Conservation (phyloP, 2,113 vertebrate species). For the Ploceus nigricollis region DNA sequence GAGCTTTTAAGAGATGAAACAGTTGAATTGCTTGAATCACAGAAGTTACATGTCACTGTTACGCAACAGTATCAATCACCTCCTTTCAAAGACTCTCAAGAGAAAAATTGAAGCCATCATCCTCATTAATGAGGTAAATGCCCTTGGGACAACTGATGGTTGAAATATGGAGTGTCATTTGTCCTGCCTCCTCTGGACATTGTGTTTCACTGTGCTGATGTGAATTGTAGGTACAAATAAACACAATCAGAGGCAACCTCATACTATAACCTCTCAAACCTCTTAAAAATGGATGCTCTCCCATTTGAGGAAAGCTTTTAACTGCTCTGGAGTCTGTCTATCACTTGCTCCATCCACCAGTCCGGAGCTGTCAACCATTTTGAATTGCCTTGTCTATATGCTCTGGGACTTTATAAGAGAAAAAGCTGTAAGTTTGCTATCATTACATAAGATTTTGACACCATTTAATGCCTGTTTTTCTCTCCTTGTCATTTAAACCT, state of each 20-base stretch:
- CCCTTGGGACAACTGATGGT: neutral
- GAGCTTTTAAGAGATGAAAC: neutral
- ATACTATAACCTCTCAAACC: neutral
- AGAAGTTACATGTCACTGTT: neutral
- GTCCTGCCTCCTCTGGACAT: neutral
- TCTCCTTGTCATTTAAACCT: neutral
- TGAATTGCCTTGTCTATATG: neutral
- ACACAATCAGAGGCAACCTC: neutral
- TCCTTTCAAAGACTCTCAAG: constrained; percentile 23
- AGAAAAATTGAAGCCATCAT: constrained; percentile 26
- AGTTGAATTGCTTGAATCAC: neutral
- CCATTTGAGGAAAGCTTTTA: neutral
- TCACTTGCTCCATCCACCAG: neutral
- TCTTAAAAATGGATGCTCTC: neutral
- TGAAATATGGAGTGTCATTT: neutral
- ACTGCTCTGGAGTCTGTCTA: neutral
- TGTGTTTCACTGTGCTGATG: neutral
- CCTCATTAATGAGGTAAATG: constrained; percentile 28
- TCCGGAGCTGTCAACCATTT: neutral
- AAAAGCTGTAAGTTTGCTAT: neutral
- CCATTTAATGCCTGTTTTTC: neutral
- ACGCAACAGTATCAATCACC: neutral
- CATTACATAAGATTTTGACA: neutral
- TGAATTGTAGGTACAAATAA: neutral
- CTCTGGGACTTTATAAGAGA: neutral